Percentiles rank a stretch among this genome's conserved stretches.
Evolutionary conservation across 2,888 invertebrate genomes (phyloP).

Genomic region (Malachius bipustulatus): DNA sequence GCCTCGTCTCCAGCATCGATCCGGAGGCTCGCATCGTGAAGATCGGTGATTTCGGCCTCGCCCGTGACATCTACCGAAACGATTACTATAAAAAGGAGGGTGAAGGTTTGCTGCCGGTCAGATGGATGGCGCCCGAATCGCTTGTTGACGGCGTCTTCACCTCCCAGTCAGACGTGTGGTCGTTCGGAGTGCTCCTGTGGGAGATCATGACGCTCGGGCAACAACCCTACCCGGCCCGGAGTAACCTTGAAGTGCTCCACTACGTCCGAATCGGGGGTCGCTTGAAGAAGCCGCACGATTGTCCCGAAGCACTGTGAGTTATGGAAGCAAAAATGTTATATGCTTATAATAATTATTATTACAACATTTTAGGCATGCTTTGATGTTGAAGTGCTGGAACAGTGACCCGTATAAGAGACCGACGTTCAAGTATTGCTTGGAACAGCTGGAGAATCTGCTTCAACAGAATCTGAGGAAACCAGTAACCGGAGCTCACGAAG

Average conservation of each 20-base stretch:
- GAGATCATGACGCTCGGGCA: conserved; percentile 94
- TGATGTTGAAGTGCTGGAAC: conserved; percentile 85
- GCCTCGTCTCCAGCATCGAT: conserved; percentile 68
- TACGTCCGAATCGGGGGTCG: conserved; percentile 81
- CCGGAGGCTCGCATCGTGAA: conserved; percentile 72
- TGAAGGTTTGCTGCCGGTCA: conserved; percentile 78
- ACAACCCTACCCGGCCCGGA: conserved; percentile 90
- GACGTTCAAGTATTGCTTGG: conserved; percentile 71
- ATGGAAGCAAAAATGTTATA: neutral
- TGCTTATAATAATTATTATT: neutral
- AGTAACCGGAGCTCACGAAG: conserved; percentile 36
- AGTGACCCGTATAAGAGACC: conserved; percentile 73
- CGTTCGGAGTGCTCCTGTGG: conserved; percentile 89
- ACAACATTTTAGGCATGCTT: conserved; percentile 51
- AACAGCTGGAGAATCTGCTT: conserved; percentile 42
- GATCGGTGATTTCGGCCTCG: conserved; percentile 94
- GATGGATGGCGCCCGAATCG: conserved; percentile 99
- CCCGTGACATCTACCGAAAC: conserved; percentile 92
- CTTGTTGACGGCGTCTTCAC: conserved; percentile 93
- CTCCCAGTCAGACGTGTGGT: conserved; percentile 95
- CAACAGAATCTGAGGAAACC: conserved; percentile 30
- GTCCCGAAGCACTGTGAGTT: conserved; percentile 67
- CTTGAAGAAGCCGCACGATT: conserved; percentile 69
- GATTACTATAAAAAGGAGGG: conserved; percentile 96
- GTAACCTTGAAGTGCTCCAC: conserved; percentile 83